These are phyloP conservation scores for Lutjanus campechanus DNA, from an alignment of 2,797 vertebrate genomes.

Conservation along the genomic window DNA sequence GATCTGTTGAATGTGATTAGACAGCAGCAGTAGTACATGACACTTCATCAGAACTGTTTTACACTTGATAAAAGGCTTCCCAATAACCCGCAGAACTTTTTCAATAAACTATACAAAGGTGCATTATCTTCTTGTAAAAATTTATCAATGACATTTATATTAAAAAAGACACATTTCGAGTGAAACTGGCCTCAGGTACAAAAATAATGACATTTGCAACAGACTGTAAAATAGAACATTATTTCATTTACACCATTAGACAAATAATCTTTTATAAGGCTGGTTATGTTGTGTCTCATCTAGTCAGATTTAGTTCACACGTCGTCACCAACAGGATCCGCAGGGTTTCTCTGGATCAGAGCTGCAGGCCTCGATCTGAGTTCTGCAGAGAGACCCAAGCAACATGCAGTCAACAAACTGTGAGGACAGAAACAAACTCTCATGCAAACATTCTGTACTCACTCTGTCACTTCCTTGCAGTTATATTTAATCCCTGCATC, in stretches of 20 bases:
- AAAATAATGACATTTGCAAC: neutral
- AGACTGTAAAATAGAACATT: neutral
- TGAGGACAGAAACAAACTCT: neutral
- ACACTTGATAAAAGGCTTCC: neutral
- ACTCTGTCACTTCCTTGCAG: conserved; percentile 77
- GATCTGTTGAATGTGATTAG: neutral
- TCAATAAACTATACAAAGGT: neutral
- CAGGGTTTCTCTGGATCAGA: conserved; percentile 51
- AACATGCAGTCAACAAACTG: neutral
- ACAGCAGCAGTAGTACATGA: too few relatives aligned
- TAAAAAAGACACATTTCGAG: conserved; percentile 14
- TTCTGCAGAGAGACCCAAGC: conserved; percentile 53
- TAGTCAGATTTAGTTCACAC: neutral
- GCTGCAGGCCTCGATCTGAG: conserved; percentile 64
- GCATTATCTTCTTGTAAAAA: neutral
- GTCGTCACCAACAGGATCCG: conserved; percentile 72
- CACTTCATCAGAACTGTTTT: neutral
- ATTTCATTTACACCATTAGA: neutral
- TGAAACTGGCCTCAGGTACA: conserved; percentile 35
- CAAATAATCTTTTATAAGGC: neutral
- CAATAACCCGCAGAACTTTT: neutral
- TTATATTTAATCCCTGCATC: conserved; percentile 63
- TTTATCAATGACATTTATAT: neutral
- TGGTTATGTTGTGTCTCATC: neutral
- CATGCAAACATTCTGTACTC: conserved; percentile 49